These are phyloP conservation scores for Ammospiza caudacuta DNA, from an alignment of 2,113 vertebrate species.

Conservation along the genomic window DNA sequence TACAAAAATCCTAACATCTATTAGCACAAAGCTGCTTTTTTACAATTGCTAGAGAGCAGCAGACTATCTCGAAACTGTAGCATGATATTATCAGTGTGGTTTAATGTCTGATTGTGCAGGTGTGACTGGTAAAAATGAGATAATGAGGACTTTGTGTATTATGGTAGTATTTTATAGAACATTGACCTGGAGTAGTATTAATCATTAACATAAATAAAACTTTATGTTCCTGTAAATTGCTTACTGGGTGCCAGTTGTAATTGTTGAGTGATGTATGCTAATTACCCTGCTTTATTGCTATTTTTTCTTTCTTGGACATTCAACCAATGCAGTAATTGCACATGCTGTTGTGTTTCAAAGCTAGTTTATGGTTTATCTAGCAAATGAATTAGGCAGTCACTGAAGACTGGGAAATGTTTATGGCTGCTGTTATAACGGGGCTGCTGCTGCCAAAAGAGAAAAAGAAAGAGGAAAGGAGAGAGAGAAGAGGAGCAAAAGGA, in stretches of 20 bases:
- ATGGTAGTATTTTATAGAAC: background rate
- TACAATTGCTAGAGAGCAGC: background rate
- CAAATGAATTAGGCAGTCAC: background rate
- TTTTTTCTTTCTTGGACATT: background rate
- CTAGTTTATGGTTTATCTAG: background rate
- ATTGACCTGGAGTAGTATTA: background rate
- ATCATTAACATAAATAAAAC: background rate
- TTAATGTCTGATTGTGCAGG: background rate
- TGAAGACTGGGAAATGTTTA: background rate
- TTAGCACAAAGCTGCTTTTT: background rate
- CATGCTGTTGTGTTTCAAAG: background rate
- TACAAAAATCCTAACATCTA: background rate
- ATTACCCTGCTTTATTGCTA: background rate
- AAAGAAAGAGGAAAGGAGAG: background rate
- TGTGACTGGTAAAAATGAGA: background rate
- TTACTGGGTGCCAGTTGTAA: background rate
- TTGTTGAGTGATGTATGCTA: background rate
- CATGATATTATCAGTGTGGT: background rate
- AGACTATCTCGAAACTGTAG: background rate
- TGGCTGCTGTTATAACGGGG: background rate
- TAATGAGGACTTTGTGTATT: background rate
- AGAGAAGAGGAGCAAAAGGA: background rate
- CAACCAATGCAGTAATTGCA: background rate
- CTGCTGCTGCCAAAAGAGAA: background rate
- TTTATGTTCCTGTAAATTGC: background rate